Percentiles rank a stretch among this genome's conserved stretches.
Conservation (phyloP, 2,888 invertebrate species). For the Spisula subtruncata region DNA sequence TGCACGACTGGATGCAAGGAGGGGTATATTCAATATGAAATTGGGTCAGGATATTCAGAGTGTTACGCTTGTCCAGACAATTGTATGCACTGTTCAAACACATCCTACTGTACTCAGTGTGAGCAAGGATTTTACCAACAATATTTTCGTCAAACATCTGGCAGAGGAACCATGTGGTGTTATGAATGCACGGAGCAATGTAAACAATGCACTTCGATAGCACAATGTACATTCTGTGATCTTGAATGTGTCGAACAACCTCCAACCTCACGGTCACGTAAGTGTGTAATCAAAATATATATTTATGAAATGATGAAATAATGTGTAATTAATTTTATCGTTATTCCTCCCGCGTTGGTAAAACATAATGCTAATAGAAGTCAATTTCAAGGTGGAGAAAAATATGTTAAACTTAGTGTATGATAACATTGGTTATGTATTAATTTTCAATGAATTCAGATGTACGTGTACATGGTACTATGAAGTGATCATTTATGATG, state of each 20-base stretch:
- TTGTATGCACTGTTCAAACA: background rate
- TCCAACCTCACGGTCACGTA: background rate
- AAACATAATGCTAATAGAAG: no score
- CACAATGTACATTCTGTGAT: background rate
- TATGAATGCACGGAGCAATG: background rate
- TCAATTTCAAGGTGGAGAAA: no score
- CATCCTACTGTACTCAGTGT: background rate
- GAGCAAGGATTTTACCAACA: background rate
- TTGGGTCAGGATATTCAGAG: background rate
- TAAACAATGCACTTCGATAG: background rate
- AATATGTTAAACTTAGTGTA: no score
- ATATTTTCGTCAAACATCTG: background rate
- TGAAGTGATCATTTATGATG: no score
- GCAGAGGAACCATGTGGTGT: background rate
- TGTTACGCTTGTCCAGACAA: background rate
- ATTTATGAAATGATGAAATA: background rate
- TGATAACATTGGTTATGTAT: no score
- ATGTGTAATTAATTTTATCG: no score
- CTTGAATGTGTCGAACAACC: background rate
- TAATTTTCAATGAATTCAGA: no score
- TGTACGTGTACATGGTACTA: no score
- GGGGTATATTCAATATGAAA: background rate
- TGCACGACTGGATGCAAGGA: slow-evolving; percentile 11
- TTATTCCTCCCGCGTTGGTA: no score
- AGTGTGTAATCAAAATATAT: background rate